Evolutionary conservation across 2,113 vertebrate genomes (phyloP), one percentile per base, ranked within the genome.

Genomic region (Pseudopodoces humilis): DNA sequence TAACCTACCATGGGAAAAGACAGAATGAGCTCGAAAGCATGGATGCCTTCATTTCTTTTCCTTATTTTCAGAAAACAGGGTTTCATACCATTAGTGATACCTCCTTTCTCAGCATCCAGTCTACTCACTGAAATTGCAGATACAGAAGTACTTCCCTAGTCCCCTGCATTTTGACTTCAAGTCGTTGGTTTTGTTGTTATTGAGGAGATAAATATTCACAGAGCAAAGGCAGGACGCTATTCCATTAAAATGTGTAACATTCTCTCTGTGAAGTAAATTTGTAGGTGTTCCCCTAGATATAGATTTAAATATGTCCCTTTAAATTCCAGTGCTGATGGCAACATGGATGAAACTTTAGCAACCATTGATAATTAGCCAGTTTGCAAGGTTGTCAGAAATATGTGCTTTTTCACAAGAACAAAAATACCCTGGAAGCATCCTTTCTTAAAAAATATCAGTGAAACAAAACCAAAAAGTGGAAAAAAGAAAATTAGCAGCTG

Each of bases 371-470:
- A 96, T 93, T 88, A 97, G 88, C 60, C 88, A 68, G 60, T 68
- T 78, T 78, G 43, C 37, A 71, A 46, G 11, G 37, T 68, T 79
- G 55, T 65, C 69, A 86, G 81, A 64, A 91, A 87, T 55, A 53
- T 2, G 5, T 47, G 60, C 19, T 39, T 81, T 82, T 72, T 59
- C 67, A 62, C 59, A 65, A 44, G 49, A 65, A 37, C 17, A 37
- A 46, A n/a, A 86, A 50, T 75, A 78, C 2, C 15, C 20, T 71
- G 81, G 59, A 78, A 95, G 60, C 43, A 88, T 71, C 75, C 69
- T 96, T 82, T 74, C 55, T 86, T 91, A 76, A 96, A 83, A 96
- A 97, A 86, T 88, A 93, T 53, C 85, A 70, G 69, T 96, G 94
- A 89, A 96, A 88, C 74, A 86, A 97, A 96, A 75, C 68, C 39